Conservation (phyloP, 2,888 invertebrate species). For the Lomographa bimaculata region DNA sequence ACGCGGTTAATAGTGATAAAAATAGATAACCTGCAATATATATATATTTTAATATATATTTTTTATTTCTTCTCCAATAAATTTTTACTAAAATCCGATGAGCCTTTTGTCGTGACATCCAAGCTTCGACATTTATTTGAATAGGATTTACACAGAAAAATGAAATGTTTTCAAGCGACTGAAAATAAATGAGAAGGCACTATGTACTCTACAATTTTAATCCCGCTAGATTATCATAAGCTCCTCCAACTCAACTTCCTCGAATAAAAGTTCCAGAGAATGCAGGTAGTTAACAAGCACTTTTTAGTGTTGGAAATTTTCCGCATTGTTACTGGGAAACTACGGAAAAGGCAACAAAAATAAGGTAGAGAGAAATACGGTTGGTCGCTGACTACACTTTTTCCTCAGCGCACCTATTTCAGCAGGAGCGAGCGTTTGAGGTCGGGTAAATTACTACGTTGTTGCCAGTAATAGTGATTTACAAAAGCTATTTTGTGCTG, state of each 20-base stretch:
- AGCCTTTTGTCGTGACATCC: too few species aligned
- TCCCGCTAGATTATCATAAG: constrained; percentile 27
- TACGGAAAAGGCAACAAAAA: constrained; percentile 22
- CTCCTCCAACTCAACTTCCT: constrained; percentile 14
- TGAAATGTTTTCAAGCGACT: too few species aligned
- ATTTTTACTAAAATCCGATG: too few species aligned
- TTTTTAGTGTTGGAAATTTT: constrained; percentile 39
- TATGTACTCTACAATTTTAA: constrained; percentile 31
- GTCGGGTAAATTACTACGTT: constrained; percentile 12
- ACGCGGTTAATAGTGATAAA: too few species aligned
- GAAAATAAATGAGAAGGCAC: too few species aligned
- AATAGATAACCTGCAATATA: too few species aligned
- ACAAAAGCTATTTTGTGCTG: constrained; percentile 10
- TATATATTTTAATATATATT: too few species aligned
- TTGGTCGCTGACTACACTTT: constrained; percentile 21
- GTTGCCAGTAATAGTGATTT: constrained; percentile 11
- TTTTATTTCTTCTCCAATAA: too few species aligned
- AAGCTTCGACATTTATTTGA: too few species aligned
- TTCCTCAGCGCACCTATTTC: constrained; percentile 5
- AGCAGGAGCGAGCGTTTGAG: constrained; percentile 4
- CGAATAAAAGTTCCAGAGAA: constrained; percentile 36
- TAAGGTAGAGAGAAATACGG: constrained; percentile 15
- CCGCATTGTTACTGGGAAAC: constrained; percentile 37
- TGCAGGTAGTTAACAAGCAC: constrained; percentile 40
- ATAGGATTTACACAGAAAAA: too few species aligned